Base-by-base conservation (phyloP, 37 sponge, comb jelly and placozoan genomes). In the Ianthella basta region DNA sequence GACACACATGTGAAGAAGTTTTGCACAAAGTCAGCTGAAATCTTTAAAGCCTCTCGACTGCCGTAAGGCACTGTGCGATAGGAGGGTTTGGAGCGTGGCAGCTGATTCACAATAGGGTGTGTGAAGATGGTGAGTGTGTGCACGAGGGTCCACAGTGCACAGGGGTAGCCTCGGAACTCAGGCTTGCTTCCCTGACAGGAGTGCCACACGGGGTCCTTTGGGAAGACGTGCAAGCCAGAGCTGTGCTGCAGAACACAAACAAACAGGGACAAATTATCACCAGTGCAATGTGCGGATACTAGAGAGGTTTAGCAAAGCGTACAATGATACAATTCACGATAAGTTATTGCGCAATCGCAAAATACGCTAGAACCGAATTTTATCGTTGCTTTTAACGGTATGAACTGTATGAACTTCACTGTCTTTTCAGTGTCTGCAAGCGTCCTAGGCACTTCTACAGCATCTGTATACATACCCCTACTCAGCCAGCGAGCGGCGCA, bases 131-230 rank as follows among this genome's bases (percentile, higher is more conserved):
- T 91, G 38, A 87, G 60, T 21, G 98, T 87, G 83, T 98, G 99
- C 75, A 92, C 83, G 23, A 98, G 90, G 63, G 84, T 92, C 99
- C 99, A 98, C 57, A 98, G 61, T 16, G 91, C 89, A 78, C 99
- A 98, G 60, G 97, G 91, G 78, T 92, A 98, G 35, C 99, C 99
- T 29, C 98, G 87, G 23, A 83, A 61, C 36, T 90, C 85, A 53
- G 92, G 87, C 33, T 63, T 77, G 78, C 91, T 91, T 0, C 98
- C 96, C 29, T 66, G 72, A 67, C 98, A 98, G 19, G 80, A 87
- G n/a, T 61, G 53, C 95, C 97, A 97, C 39, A 33, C n/a, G 0
- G 91, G 89, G 6, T 83, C 41, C 5, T 23, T 18, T 29, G 96
- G 91, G 35, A 94, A 89, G 27, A 87, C 39, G 12, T 55, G 54